phyloP scores from a whole-genome alignment of 2,888 invertebrate species.

The Psylliodes chrysocephalus region DNA sequence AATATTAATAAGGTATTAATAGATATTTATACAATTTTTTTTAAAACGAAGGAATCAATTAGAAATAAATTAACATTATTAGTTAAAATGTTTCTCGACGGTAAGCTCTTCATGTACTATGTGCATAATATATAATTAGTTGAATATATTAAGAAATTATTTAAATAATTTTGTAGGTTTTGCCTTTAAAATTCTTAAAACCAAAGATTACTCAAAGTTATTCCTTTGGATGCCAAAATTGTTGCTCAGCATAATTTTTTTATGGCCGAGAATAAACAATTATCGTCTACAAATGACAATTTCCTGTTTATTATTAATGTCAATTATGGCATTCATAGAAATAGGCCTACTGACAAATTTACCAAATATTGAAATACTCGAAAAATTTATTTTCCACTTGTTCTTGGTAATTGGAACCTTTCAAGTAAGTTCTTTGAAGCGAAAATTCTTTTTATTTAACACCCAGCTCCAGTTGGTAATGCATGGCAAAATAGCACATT shows the following conservation, averaged over 20 bases:
- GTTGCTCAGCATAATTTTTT: not conserved
- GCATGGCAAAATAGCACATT: no score
- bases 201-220: constrained; percentile 5
- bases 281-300: not conserved
- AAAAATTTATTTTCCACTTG: not conserved
- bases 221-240: not conserved
- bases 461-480: no score
- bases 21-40: no score
- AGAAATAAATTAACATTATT: not conserved
- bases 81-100: constrained; percentile 1
- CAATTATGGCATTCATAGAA: not conserved
- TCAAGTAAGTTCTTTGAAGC: constrained; percentile 6
- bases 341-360: not conserved
- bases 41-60: no score
- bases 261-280: not conserved
- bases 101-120: not conserved
- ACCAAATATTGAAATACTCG: not conserved
- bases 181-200: not conserved
- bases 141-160: not conserved
- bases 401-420: not conserved
- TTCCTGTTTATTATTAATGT: not conserved
- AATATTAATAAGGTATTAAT: no score
- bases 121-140: no score
- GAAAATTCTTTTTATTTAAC: no score
- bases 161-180: not conserved